Percentiles rank a stretch among this genome's conserved stretches.
These are phyloP conservation scores for Mesorhabditis spiculigera DNA, from an alignment of 2,888 invertebrate genomes.

Conservation along the genomic window DNA sequence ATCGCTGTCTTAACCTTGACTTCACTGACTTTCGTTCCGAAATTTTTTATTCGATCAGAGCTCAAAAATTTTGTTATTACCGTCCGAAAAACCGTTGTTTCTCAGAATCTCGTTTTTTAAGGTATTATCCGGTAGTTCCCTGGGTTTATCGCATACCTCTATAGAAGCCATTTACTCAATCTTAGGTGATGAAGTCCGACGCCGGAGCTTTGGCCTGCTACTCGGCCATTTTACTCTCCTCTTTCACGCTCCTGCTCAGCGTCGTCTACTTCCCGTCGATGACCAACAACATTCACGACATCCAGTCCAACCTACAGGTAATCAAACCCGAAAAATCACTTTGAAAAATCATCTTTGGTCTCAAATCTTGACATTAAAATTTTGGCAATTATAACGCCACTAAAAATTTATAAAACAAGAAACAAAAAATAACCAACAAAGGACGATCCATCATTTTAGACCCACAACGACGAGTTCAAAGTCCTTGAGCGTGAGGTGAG, in stretches of 20 bases:
- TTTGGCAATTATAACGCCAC: no score
- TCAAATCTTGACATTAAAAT: no score
- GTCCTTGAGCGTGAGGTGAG: constrained; percentile 22
- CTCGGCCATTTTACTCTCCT: neutral
- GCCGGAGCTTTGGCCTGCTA: neutral
- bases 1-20: no score
- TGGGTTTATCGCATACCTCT: no score
- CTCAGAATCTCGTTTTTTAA: no score
- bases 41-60: no score
- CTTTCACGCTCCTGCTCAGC: neutral
- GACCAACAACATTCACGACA: neutral
- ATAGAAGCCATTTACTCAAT: neutral
- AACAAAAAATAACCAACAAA: neutral
- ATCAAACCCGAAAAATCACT: no score
- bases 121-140: no score
- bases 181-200: neutral
- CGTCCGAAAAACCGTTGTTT: no score
- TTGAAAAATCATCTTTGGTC: no score
- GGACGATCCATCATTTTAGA: constrained; percentile 8
- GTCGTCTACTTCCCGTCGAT: constrained; percentile 1
- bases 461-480: constrained; percentile 27
- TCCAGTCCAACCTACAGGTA: neutral
- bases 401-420: neutral
- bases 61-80: no score
- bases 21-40: no score